Percentiles rank a stretch among this genome's conserved stretches.
phyloP scores from a whole-genome alignment of 2,113 vertebrate species.

The Corythornis vintsioides region DNA sequence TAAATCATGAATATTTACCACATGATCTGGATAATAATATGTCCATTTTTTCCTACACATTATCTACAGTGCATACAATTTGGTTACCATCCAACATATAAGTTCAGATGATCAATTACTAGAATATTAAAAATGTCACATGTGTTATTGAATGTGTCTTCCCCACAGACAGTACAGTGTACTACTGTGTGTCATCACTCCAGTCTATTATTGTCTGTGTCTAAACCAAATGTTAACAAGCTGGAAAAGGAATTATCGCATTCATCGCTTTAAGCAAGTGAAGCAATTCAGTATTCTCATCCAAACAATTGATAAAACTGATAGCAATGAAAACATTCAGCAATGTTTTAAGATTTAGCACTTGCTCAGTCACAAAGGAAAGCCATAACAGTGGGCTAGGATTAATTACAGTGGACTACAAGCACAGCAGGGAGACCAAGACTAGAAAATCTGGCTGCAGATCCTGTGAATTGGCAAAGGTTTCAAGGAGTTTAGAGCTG shows the following conservation, averaged over 20 bases:
- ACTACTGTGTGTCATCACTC: not conserved
- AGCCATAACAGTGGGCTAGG: not conserved
- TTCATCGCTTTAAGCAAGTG: not conserved
- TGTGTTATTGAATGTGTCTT: not conserved
- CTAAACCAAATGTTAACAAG: constrained; percentile 9
- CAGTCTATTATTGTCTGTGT: not conserved
- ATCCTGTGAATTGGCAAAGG: not conserved
- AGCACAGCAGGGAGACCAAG: not conserved
- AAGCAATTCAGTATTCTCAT: not conserved
- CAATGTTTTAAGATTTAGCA: not conserved
- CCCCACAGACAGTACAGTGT: not conserved
- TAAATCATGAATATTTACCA: constrained; percentile 32
- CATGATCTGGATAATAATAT: not conserved
- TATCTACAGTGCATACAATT: not conserved
- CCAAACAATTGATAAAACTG: constrained; percentile 8
- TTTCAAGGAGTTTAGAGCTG: not conserved
- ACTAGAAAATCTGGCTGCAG: not conserved
- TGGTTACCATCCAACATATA: constrained; percentile 28
- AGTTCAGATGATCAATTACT: constrained; percentile 24
- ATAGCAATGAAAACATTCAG: not conserved
- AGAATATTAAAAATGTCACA: constrained; percentile 55
- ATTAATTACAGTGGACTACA: not conserved
- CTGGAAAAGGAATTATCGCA: not conserved
- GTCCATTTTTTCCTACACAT: not conserved
- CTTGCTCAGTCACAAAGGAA: constrained; percentile 8